phyloP scores from a whole-genome alignment of 1,140 invertebrate genomes.

The Drosophila santomea region DNA sequence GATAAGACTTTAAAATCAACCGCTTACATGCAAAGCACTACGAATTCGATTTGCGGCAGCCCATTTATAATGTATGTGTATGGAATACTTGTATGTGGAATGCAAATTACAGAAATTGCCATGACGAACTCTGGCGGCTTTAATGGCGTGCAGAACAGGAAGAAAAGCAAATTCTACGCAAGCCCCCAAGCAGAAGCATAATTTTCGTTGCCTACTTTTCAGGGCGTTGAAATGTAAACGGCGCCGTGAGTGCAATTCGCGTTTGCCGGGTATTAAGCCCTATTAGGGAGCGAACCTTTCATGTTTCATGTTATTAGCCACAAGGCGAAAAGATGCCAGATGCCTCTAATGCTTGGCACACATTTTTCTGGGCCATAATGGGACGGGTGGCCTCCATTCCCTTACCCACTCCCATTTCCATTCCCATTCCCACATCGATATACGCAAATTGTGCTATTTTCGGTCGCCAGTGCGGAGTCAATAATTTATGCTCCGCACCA shows the following conservation, averaged over 20 bases:
- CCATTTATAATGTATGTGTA: not conserved
- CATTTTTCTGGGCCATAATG: conserved; percentile 12
- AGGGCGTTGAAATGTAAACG: conserved; percentile 53
- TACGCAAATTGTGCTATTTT: conserved; percentile 63
- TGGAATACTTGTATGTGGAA: conserved; percentile 9
- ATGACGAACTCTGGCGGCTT: conserved; percentile 65
- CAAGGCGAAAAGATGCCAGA: conserved; percentile 20
- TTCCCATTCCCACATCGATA: not conserved
- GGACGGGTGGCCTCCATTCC: too few relatives aligned
- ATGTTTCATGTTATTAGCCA: conserved; percentile 19
- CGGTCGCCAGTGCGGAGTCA: conserved; percentile 47
- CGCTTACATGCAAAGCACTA: conserved; percentile 37
- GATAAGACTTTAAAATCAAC: conserved; percentile 61
- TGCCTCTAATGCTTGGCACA: conserved; percentile 26
- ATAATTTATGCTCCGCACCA: conserved; percentile 69
- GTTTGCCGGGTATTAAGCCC: conserved; percentile 56
- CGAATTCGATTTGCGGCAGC: conserved; percentile 39
- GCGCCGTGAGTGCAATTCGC: conserved; percentile 70
- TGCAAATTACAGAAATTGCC: conserved; percentile 61
- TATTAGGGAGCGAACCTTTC: conserved; percentile 56
- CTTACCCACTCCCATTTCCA: not conserved
- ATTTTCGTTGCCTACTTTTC: conserved; percentile 65
- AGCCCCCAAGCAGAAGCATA: conserved; percentile 42
- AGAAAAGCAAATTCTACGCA: not conserved
- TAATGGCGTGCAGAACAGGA: conserved; percentile 57